A percentile compares a stretch with the other conserved stretches of the same genome.
phyloP scores from a whole-genome alignment of 2,888 invertebrate genomes.

The Chaetoderma sp. region DNA sequence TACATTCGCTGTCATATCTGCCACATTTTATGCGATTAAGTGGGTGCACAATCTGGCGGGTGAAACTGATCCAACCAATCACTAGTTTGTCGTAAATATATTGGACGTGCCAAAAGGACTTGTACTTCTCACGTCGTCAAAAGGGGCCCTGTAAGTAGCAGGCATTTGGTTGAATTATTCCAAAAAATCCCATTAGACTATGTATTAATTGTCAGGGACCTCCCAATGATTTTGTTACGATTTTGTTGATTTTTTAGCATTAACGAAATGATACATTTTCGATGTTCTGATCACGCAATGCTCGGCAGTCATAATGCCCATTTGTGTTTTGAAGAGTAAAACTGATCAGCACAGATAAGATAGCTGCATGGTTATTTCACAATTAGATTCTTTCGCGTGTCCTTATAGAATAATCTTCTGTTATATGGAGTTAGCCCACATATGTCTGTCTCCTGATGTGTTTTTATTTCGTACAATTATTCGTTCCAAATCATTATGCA shows the following conservation, averaged over 20 bases:
- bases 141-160: constrained; percentile 10
- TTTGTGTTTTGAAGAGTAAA: constrained; percentile 1
- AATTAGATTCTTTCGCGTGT: not conserved
- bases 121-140: too few species aligned
- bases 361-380: not conserved
- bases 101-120: too few species aligned
- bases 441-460: too few species aligned
- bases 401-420: not conserved
- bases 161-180: constrained; percentile 8
- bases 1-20: too few species aligned
- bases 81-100: too few species aligned
- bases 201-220: constrained; percentile 7
- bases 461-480: too few species aligned
- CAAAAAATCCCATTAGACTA: not conserved
- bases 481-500: not conserved
- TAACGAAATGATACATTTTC: too few species aligned
- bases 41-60: too few species aligned
- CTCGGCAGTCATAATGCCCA: not conserved
- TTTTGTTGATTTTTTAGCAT: constrained; percentile 14
- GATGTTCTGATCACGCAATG: not conserved
- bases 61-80: too few species aligned
- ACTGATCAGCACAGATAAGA: constrained; percentile 3
- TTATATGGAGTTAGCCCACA: not conserved
- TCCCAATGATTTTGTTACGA: constrained; percentile 11
- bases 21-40: too few species aligned